Evolutionary conservation across 2,888 invertebrate genomes (phyloP), one percentile per base, ranked within the genome.

Genomic region (Hedya salicella): DNA sequence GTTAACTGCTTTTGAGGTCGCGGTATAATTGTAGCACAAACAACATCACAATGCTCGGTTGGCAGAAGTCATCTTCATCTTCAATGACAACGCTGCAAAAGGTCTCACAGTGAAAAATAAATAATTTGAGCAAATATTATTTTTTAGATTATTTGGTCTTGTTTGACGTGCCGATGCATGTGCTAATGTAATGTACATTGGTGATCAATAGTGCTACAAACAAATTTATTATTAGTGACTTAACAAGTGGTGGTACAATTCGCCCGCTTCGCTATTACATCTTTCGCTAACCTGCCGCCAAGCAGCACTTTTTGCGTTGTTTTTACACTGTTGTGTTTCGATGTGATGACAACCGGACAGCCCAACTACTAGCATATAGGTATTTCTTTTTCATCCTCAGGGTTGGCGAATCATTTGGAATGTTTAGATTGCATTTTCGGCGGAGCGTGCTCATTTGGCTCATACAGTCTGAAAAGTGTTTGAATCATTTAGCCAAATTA

Each of bases 31-130:
- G 46, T 63, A 53, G 32, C 66, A 70, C 68, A 73, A 70, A 73
- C 70, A 72, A 69, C 68, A 63, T 68, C 52, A 73, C 68, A 75
- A 71, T 71, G 71, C 68, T 68, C 67, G 67, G 71, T 71, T 75
- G 70, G 69, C 67, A 68, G 65, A 71, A 70, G 69, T 44, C 62
- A 48, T 72, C 61, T 70, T 69, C 72, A 69, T 68, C 78, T 76
- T 81, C 87, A 88, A 89, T 87, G 88, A 75, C 87, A 81, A 62
- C 56, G 67, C 76, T 74, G 71, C 79, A 80, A 81, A 84, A 79
- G 81, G 79, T 71, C 69, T 74, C 81, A 74, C 85, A 84, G 81
- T 81, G 78, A 78, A 78, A 78, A 73, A 19, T 68, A 71, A 78
- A 78, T 75, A 71, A 68, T 71, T 75, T 79, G 71, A 70, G 73